These are phyloP conservation scores for Neoitamus cyanurus DNA, from an alignment of 2,888 invertebrate species.

Conservation along the genomic window DNA sequence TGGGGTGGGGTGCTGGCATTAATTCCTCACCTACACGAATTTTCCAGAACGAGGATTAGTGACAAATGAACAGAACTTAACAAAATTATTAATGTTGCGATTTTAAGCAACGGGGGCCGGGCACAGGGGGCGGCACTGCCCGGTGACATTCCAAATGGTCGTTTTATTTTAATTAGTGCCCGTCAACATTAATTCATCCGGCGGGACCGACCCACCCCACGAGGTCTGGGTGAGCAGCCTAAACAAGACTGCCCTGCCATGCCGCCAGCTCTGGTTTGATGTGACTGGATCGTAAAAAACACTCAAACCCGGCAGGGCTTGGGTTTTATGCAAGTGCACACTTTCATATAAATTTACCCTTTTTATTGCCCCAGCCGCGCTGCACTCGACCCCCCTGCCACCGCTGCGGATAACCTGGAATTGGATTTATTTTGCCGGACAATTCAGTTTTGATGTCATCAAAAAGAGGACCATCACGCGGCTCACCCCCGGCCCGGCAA, in stretches of 20 bases:
- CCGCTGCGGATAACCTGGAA: slow-evolving; percentile 15
- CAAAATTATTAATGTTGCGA: slow-evolving; percentile 46
- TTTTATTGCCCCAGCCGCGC: background rate
- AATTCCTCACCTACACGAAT: slow-evolving; percentile 28
- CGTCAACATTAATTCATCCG: slow-evolving; percentile 44
- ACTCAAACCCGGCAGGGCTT: background rate
- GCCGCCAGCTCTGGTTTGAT: background rate
- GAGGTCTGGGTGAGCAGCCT: background rate
- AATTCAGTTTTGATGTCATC: slow-evolving; percentile 46
- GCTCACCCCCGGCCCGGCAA: slow-evolving; percentile 19
- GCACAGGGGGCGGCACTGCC: background rate
- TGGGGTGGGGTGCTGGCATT: background rate
- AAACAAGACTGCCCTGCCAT: background rate
- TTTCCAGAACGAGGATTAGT: slow-evolving; percentile 42
- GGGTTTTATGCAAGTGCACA: slow-evolving; percentile 32
- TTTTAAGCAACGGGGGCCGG: background rate
- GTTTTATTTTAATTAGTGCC: slow-evolving; percentile 44
- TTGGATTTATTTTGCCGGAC: slow-evolving; percentile 42
- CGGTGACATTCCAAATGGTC: slow-evolving; percentile 36
- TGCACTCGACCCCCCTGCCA: background rate
- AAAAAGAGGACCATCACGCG: slow-evolving; percentile 32
- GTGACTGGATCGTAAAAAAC: slow-evolving; percentile 31
- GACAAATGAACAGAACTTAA: slow-evolving; percentile 46
- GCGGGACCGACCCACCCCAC: background rate
- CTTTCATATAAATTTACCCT: slow-evolving; percentile 32